phyloP scores from a whole-genome alignment of 2,797 vertebrate species.

The Sphenopsis melanotis region DNA sequence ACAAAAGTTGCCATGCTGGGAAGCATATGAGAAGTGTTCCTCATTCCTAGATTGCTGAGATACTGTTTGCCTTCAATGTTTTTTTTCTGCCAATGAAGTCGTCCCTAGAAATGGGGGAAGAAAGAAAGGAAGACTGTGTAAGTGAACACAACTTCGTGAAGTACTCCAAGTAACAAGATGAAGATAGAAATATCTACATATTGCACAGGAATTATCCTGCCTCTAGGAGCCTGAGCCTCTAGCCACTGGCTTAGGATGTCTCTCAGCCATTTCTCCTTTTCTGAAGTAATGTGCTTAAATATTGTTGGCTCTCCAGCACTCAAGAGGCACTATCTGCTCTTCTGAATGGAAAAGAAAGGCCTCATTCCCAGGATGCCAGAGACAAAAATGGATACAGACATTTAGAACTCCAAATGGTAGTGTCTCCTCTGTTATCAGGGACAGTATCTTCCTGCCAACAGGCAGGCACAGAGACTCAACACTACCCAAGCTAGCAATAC shows the following conservation, averaged over 20 bases:
- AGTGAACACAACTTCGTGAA: accelerated
- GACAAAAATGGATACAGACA: neutral
- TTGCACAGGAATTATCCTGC: neutral
- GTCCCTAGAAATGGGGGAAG: constrained; percentile 44
- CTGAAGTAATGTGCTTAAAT: neutral
- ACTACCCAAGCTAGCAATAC: neutral
- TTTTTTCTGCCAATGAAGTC: constrained; percentile 77
- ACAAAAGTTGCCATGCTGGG: constrained; percentile 93
- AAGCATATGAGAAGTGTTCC: constrained; percentile 80
- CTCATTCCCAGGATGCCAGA: neutral
- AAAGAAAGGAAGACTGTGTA: neutral
- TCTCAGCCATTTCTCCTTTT: neutral
- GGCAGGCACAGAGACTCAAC: neutral
- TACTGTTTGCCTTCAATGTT: constrained; percentile 78
- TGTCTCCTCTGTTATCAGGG: neutral
- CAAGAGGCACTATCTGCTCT: neutral
- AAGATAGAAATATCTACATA: neutral
- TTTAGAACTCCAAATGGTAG: neutral
- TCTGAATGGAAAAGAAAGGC: neutral
- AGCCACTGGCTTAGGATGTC: neutral
- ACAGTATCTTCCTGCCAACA: neutral
- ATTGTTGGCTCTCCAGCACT: neutral
- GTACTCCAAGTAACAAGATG: neutral
- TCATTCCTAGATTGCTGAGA: constrained; percentile 75
- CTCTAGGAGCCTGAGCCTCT: neutral